Percentiles rank a stretch among this genome's conserved stretches.
phyloP scores from a whole-genome alignment of 2,113 vertebrate species.

The Nycticebus coucang region DNA sequence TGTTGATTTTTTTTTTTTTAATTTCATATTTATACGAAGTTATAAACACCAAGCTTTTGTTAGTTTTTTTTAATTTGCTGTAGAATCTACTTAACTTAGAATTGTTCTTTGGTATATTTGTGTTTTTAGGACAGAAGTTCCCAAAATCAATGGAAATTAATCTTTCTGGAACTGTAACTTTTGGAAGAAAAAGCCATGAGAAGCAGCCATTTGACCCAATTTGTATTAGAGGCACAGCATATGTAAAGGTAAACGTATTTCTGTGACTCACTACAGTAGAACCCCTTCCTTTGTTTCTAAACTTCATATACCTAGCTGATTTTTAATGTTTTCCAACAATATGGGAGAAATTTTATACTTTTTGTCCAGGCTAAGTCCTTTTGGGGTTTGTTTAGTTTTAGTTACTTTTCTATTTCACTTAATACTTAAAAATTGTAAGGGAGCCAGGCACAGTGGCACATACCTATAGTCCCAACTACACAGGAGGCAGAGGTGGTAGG shows the following conservation, averaged over 20 bases:
- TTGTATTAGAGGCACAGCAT: slow-evolving; percentile 91
- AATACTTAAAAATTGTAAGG: slow-evolving; percentile 21
- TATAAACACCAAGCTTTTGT: no score
- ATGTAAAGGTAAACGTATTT: slow-evolving; percentile 89
- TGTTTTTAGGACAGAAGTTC: slow-evolving; percentile 93
- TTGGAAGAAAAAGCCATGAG: slow-evolving; percentile 83
- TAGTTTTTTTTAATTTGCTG: neutral
- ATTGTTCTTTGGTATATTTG: slow-evolving; percentile 40
- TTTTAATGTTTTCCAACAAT: slow-evolving; percentile 20
- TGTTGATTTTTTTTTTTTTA: neutral
- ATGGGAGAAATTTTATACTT: neutral
- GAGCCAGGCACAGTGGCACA: neutral
- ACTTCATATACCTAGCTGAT: neutral
- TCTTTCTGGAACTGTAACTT: slow-evolving; percentile 90
- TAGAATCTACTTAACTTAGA: slow-evolving; percentile 34
- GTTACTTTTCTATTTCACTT: slow-evolving; percentile 24
- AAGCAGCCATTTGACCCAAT: slow-evolving; percentile 88
- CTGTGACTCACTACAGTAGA: neutral
- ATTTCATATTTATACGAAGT: neutral
- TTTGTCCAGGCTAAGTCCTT: neutral
- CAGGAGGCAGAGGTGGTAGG: neutral
- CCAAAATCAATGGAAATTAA: slow-evolving; percentile 93
- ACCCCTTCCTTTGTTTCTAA: slow-evolving; percentile 22
- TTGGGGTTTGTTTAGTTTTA: slow-evolving; percentile 9
- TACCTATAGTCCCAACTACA: neutral